Base-by-base conservation (phyloP, 2,888 invertebrate genomes). In the Parnassius mnemosyne region DNA sequence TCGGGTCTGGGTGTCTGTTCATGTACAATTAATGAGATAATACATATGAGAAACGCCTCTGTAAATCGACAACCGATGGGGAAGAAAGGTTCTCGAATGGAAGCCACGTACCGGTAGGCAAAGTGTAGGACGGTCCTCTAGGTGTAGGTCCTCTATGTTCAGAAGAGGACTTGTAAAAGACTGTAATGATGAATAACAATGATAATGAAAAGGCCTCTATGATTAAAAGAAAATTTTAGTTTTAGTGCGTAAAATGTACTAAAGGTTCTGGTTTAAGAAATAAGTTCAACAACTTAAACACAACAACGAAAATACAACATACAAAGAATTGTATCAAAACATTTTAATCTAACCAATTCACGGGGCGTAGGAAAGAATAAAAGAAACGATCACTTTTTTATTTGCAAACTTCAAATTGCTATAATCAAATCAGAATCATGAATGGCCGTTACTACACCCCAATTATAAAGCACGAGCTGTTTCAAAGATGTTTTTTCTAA, bases 391-490 rank as follows among this genome's bases (percentile, higher is more conserved):
- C 63, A 66, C 65, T 68, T 70, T 49, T 68, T 67, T 70, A 71
- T 71, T 70, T 70, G 71, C 75, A 58, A 68, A 69, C 56, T 62
- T 42, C 66, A 69, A 71, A 75, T 74, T 72, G 69, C 69, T 74
- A 72, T 75, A 81, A 81, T 83, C 80, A 82, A 78, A 82, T 80
- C 79, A 79, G 80, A 83, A 80, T 82, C 79, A 78, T 84, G 84
- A 82, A 84, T 83, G 83, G 81, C 71, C 74, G 73, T 74, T 72
- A 70, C 71, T 68, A 70, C 73, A 73, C 73, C 75, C 80, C 87
- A 87, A 89, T 89, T 87, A 89, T 73, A 81, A 79, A 81, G 88
- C 89, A 89, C 90, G 89, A 84, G 89, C 85, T 86, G 78, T 68
- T 53, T 68, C 73, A 77, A 84, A 82, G 77, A 78, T 78, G 81